Base-by-base conservation (phyloP, 2,888 invertebrate species). In the Cantharis nigra region DNA sequence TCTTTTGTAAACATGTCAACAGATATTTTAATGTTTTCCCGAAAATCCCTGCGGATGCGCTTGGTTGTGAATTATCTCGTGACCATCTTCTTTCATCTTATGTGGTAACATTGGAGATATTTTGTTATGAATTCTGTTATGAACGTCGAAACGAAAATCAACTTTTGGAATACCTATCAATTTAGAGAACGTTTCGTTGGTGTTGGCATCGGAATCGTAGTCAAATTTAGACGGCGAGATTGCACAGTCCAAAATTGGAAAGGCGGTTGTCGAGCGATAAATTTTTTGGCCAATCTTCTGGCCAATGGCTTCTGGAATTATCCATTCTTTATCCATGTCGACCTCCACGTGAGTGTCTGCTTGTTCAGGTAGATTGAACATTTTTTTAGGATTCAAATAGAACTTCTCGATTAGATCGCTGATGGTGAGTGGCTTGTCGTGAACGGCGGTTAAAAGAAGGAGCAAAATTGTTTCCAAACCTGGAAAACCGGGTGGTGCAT, bases 391-490 rank as follows among this genome's bases (percentile, higher is more conserved):
- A 89, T 99, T 99, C 82, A 93, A 93, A 88, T 99, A 94, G 85
- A 99, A 94, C 87, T 97, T 97, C 80, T 95, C 94, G 28, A 97
- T 92, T 4, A 99, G 89, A 85, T 99, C 98, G 89, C 98, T 96
- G 77, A 98, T 90, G 0, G 97, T 96, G 5, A 99, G 89, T 80
- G 92, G 92, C 3, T 96, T 96, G 86, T 98, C 93, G 85, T 96
- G 93, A 0, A 99, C 98, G 0, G 98, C 98, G 82, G 97, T 98
- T 69, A 99, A 89, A 14, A 99, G 90, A 16, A 99, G 91, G 0
- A 99, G 99, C n/a, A 99, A 90, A 89, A 99, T 97, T 0, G 99
- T 99, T 91, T 99, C 99, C 79, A 99, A 90, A 0, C 99, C 99
- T 0, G 99, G 98, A 86, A 95, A 99, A 0, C 98, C 99, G 1